Evolutionary conservation across 2,888 invertebrate genomes (phyloP).

Genomic region (Orthosia gracilis): DNA sequence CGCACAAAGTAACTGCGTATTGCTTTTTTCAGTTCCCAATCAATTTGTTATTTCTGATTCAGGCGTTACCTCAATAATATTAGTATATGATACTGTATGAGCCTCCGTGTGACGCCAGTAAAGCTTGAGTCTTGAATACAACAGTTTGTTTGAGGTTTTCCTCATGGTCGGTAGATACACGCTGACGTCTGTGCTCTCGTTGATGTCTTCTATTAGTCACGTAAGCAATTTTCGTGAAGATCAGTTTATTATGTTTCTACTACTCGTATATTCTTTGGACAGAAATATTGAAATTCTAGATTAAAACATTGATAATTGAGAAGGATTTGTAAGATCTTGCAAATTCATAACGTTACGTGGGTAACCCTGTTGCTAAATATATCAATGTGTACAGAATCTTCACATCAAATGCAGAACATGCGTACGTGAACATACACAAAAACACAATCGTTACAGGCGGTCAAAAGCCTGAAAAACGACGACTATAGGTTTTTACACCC

Average conservation of each 20-base stretch:
- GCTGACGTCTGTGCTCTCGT: constrained; percentile 19
- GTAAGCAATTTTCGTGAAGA: constrained; percentile 24
- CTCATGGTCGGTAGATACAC: constrained; percentile 24
- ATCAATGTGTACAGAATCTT: background rate
- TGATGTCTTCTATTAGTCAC: constrained; percentile 59
- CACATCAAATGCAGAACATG: background rate
- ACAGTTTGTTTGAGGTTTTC: constrained; percentile 55
- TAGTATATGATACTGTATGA: constrained; percentile 13
- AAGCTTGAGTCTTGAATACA: constrained; percentile 25
- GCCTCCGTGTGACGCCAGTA: constrained; percentile 42
- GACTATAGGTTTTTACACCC: background rate
- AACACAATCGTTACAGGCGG: background rate
- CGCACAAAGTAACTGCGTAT: constrained; percentile 19
- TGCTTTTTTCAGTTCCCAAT: background rate
- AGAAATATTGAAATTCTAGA: constrained; percentile 3
- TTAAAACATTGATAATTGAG: background rate
- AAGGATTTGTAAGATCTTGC: background rate
- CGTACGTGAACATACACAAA: background rate
- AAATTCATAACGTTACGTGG: background rate
- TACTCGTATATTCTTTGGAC: no score
- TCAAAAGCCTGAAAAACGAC: background rate
- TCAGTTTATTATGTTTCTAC: constrained; percentile 2
- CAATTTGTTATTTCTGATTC: constrained; percentile 12
- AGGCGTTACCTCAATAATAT: constrained; percentile 7
- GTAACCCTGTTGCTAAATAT: background rate